Evolutionary conservation across 2,113 vertebrate species (phyloP).

Genomic region (Pipra filicauda): DNA sequence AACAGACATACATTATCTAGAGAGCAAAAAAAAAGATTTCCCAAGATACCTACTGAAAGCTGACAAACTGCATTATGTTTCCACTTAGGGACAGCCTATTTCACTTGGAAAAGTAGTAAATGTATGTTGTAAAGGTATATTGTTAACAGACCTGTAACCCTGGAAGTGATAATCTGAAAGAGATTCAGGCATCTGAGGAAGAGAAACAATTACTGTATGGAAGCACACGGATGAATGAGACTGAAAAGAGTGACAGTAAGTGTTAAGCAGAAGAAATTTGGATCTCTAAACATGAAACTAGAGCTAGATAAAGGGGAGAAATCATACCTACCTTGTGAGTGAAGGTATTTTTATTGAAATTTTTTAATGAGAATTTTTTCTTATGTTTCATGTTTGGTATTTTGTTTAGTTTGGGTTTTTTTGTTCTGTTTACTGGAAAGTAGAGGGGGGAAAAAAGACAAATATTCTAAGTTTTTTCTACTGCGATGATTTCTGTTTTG

Average conservation of each 20-base stretch:
- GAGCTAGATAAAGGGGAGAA: background rate
- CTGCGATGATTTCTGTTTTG: background rate
- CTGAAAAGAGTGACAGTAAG: background rate
- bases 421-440: background rate
- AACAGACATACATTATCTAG: background rate
- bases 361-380: background rate
- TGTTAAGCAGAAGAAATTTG: background rate
- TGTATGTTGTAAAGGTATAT: background rate
- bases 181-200: background rate
- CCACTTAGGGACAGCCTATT: background rate
- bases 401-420: background rate
- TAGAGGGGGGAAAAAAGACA: rapidly evolving
- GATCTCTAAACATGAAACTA: background rate
- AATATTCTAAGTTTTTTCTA: background rate
- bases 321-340: background rate
- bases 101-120: background rate
- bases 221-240: background rate
- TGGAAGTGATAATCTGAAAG: constrained; percentile 3
- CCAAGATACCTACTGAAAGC: background rate
- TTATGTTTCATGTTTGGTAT: background rate
- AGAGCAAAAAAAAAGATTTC: background rate
- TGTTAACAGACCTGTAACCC: background rate
- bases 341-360: background rate
- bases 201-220: background rate
- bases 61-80: background rate